A percentile compares a stretch with the other conserved stretches of the same genome.
Conservation (phyloP, 2,888 invertebrate genomes). For the Itoplectis maculator region DNA sequence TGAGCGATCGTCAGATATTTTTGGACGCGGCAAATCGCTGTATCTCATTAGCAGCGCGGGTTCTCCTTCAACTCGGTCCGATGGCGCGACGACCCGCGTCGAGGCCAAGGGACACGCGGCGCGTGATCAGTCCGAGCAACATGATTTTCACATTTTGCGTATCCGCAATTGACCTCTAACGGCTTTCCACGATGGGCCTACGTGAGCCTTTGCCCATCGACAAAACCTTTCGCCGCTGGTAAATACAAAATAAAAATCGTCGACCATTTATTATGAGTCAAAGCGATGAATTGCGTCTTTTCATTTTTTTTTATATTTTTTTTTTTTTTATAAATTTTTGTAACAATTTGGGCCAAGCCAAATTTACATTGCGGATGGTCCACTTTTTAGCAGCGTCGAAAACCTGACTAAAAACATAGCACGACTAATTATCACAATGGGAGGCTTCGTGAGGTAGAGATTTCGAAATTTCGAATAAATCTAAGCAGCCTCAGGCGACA, state of each 20-base stretch:
- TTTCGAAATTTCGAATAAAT: background rate
- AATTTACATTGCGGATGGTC: background rate
- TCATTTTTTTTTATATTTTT: too few species aligned
- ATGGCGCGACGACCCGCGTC: conserved; percentile 10
- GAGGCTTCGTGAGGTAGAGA: background rate
- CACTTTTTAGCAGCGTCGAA: background rate
- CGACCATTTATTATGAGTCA: background rate
- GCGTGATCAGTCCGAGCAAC: background rate
- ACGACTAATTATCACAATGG: background rate
- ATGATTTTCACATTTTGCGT: conserved; percentile 6
- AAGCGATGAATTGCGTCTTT: background rate
- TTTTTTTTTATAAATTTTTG: too few species aligned
- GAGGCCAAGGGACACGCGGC: conserved; percentile 34
- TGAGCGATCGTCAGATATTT: conserved; percentile 36
- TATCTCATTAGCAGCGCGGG: conserved; percentile 25
- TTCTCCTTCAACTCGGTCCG: conserved; percentile 16
- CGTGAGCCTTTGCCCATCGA: background rate
- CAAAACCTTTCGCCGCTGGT: too few species aligned
- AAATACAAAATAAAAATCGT: too few species aligned
- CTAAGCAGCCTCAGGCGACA: background rate
- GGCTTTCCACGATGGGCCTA: too few species aligned
- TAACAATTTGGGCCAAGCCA: background rate
- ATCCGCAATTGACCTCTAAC: background rate
- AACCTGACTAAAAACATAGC: background rate
- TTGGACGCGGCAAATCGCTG: conserved; percentile 19